Conservation (phyloP, 64 coral and sea anemone species). For the Pocillopora verrucosa region DNA sequence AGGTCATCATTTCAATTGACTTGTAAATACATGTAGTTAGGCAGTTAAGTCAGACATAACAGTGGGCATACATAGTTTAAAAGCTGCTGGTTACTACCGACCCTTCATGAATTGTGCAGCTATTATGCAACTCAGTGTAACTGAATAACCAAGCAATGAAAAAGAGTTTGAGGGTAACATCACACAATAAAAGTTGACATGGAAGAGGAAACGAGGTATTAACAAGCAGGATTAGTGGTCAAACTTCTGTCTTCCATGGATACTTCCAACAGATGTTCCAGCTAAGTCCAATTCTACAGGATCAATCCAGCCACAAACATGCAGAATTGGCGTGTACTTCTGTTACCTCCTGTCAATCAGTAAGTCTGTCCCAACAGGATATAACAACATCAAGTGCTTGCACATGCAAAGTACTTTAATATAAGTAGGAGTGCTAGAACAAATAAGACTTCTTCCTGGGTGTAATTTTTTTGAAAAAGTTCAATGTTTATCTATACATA, state of each 20-base stretch:
- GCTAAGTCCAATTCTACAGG: too few relatives aligned
- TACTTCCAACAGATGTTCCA: too few relatives aligned
- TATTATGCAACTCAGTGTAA: neutral
- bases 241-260: neutral
- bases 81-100: neutral
- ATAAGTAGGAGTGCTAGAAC: neutral
- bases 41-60: neutral
- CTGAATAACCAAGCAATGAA: neutral
- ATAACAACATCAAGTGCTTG: neutral
- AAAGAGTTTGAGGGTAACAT: neutral
- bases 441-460: too few relatives aligned
- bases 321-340: neutral
- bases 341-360: neutral
- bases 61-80: neutral
- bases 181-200: neutral
- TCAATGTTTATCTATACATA: too few relatives aligned
- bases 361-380: neutral
- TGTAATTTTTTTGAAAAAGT: too few relatives aligned
- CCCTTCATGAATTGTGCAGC: too few relatives aligned
- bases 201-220: neutral
- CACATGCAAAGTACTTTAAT: neutral
- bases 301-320: neutral
- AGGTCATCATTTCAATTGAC: neutral
- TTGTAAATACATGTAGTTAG: neutral
- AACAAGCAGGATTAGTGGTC: neutral